Base-by-base conservation (phyloP, 1,140 invertebrate species). In the Drosophila persimilis region DNA sequence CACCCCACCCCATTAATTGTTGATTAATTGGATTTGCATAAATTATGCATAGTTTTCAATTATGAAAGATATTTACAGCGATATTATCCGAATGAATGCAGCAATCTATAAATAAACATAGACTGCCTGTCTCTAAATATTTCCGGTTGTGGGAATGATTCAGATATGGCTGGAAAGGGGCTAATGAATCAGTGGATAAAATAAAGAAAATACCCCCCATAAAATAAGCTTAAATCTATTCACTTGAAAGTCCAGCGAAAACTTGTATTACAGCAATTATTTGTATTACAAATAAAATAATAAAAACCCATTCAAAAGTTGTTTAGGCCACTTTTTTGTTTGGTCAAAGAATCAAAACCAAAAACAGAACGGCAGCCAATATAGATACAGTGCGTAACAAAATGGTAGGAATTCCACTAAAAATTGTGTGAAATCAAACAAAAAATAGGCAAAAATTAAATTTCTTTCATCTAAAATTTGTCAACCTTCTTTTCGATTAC, bases 11-110 rank as follows among this genome's bases (percentile, higher is more conserved):
- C 67, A 78, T 88, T 80, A 77, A 77, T 77, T 56, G 55, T 39
- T 80, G 58, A 81, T 73, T 80, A 88, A 86, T 88, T 78, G 65
- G 47, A 88, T 88, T 81, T 86, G 58, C 74, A 83, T 88, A 76
- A 73, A 83, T 83, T 88, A 78, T 72, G 64, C 73, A 71, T 59
- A 65, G 45, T 66, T 77, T 72, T 83, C 70, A 75, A 78, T 86
- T 88, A 69, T 54, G 43, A 59, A 71, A 77, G 56, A 55, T 56
- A 74, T 66, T 51, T 54, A 55, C 57, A 65, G 55, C 41, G 59
- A 61, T 59, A 64, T 72, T 64, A 20, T 35, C 15, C 8, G 20
- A 77, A 67, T 73, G 56, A 52, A 70, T 65, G 53, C 62, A 70
- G 59, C 52, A 62, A 64, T 73, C 77, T 75, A 80, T 63, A 62